Percentiles rank a stretch among this genome's conserved stretches.
Conservation (phyloP, 2,888 invertebrate species). For the Phania funesta region DNA sequence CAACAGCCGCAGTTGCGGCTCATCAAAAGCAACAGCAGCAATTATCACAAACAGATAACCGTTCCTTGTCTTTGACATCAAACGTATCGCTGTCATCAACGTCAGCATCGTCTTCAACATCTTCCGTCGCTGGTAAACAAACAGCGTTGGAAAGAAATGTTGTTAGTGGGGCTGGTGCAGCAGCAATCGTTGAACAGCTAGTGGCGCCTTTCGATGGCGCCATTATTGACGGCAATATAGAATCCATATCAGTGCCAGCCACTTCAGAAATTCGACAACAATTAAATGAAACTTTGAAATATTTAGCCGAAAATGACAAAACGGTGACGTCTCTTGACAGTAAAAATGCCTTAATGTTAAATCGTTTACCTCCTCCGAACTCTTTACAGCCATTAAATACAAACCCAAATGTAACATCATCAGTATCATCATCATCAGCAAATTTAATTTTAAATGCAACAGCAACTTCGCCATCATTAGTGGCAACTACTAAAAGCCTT, state of each 20-base stretch:
- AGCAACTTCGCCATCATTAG: slow-evolving; percentile 44
- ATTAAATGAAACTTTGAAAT: slow-evolving; percentile 67
- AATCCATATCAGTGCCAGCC: slow-evolving; percentile 78
- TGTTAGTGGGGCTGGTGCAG: slow-evolving; percentile 66
- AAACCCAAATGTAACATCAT: slow-evolving; percentile 10
- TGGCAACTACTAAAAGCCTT: slow-evolving; percentile 53
- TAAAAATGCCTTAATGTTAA: slow-evolving; percentile 58
- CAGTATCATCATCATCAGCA: slow-evolving; percentile 26
- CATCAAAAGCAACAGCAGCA: slow-evolving; percentile 43
- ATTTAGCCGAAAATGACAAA: slow-evolving; percentile 64
- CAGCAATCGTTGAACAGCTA: slow-evolving; percentile 62
- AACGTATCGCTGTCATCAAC: slow-evolving; percentile 21
- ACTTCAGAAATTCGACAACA: slow-evolving; percentile 64
- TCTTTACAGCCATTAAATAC: slow-evolving; percentile 42
- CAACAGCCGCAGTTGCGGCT: slow-evolving; percentile 29
- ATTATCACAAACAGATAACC: slow-evolving; percentile 39
- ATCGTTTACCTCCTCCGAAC: slow-evolving; percentile 52
- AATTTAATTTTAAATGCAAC: slow-evolving; percentile 36
- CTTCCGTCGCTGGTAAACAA: slow-evolving; percentile 48
- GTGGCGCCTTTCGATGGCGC: slow-evolving; percentile 72
- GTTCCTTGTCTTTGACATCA: slow-evolving; percentile 46
- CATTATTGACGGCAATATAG: slow-evolving; percentile 76
- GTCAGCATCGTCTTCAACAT: slow-evolving; percentile 16
- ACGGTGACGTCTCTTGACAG: slow-evolving; percentile 60
- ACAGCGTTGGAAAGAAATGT: slow-evolving; percentile 19